Conservation (phyloP, 1,140 invertebrate species). For the Tigriopus japonicus region DNA sequence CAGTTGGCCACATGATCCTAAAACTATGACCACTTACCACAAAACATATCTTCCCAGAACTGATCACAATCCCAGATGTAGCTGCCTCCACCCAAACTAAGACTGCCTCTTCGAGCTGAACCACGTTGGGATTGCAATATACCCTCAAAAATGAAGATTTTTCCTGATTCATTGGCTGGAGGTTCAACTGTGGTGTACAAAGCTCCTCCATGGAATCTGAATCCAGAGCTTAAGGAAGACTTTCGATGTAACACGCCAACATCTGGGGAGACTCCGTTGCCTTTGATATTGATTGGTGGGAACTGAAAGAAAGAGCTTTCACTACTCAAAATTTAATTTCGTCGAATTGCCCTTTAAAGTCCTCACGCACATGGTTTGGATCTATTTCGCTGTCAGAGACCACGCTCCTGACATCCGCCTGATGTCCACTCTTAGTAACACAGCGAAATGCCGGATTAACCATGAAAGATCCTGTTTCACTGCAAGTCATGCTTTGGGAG, state of each 20-base stretch:
- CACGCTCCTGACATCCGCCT: background rate
- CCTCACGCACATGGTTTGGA: no score
- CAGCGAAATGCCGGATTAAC: constrained; percentile 1
- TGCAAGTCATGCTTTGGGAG: constrained; percentile 3
- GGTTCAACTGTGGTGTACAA: background rate
- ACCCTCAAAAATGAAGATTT: no score
- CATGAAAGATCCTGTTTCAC: constrained; percentile 5
- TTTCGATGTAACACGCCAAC: constrained; percentile 68
- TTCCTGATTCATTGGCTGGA: background rate
- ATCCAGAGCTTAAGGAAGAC: constrained; percentile 66
- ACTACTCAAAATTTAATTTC: no score
- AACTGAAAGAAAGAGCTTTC: no score
- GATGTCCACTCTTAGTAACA: background rate
- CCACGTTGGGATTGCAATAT: no score
- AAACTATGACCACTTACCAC: no score
- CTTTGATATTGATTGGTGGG: no score
- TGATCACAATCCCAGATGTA: constrained; percentile 96
- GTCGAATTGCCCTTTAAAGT: no score
- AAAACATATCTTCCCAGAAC: constrained; percentile 98
- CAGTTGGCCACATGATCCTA: no score
- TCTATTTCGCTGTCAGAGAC: background rate
- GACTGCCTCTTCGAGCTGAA: no score
- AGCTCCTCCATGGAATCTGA: constrained; percentile 47
- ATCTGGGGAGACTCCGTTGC: no score
- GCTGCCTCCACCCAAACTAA: background rate